These are phyloP conservation scores for Zosterops pallidus DNA, from an alignment of 2,113 vertebrate genomes.

Conservation along the genomic window DNA sequence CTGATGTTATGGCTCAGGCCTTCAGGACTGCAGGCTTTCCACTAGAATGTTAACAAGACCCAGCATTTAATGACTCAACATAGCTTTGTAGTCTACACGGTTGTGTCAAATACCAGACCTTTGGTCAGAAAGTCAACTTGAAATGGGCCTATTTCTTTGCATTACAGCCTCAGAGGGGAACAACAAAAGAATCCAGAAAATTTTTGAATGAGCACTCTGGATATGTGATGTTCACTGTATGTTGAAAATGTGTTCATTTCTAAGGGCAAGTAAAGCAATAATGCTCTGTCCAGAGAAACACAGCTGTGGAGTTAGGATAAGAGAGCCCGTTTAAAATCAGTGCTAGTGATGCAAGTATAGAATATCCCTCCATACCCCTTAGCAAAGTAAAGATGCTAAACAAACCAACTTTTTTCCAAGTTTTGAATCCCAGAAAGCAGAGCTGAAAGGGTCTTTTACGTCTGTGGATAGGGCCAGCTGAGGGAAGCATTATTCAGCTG, in stretches of 20 bases:
- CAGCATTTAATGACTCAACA: neutral
- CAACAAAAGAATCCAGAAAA: neutral
- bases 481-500: neutral
- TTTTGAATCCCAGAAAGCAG: neutral
- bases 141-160: neutral
- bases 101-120: neutral
- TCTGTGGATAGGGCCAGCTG: neutral
- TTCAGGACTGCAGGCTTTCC: neutral
- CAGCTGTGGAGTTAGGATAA: neutral
- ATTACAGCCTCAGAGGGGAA: neutral
- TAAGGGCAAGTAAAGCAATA: neutral
- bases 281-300: neutral
- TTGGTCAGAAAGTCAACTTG: neutral
- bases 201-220: neutral
- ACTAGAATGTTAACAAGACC: neutral
- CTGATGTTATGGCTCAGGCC: neutral
- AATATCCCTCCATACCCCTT: neutral
- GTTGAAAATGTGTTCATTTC: neutral
- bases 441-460: neutral
- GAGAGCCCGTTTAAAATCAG: neutral
- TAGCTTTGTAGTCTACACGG: neutral
- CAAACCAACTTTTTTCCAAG: neutral
- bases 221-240: neutral
- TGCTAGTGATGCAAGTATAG: neutral
- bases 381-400: conserved; percentile 2